These are phyloP conservation scores for Clytia hemisphaerica DNA, from an alignment of 30 jellyfish, hydroid and myxozoan genomes.

Conservation along the genomic window DNA sequence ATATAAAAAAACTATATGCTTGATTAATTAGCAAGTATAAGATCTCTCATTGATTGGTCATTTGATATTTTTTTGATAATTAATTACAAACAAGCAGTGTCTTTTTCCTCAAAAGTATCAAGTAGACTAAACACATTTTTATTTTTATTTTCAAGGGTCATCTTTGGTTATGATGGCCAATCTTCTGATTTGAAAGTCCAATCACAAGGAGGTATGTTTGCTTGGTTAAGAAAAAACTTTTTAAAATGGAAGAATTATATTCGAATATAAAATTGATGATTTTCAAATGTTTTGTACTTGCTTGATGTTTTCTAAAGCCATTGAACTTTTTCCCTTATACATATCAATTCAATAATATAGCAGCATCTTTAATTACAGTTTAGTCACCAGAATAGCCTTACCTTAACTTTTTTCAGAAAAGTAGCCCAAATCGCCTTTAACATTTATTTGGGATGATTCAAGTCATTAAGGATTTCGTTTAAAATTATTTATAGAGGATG, in stretches of 20 bases:
- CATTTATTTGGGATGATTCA: not conserved
- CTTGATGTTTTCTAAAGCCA: not conserved
- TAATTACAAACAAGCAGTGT: no score
- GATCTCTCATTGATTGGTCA: no score
- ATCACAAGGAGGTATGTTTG: constrained; percentile 74
- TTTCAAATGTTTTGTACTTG: not conserved
- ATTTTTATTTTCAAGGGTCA: constrained; percentile 53
- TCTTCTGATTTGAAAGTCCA: constrained; percentile 62
- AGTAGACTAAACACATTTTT: no score
- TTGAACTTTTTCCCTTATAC: not conserved
- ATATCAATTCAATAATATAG: no score
- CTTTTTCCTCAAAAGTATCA: no score
- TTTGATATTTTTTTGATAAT: no score
- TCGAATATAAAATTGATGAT: not conserved
- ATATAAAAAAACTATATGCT: no score
- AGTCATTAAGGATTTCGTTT: not conserved
- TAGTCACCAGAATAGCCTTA: no score
- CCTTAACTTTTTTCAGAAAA: no score
- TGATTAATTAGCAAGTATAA: no score
- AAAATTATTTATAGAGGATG: constrained; percentile 60
- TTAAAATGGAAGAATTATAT: not conserved
- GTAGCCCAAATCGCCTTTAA: not conserved
- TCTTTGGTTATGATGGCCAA: constrained; percentile 92
- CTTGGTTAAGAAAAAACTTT: not conserved
- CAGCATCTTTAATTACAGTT: no score